phyloP scores from a whole-genome alignment of 2,888 invertebrate species.

The Archaeoteleia sp. region DNA sequence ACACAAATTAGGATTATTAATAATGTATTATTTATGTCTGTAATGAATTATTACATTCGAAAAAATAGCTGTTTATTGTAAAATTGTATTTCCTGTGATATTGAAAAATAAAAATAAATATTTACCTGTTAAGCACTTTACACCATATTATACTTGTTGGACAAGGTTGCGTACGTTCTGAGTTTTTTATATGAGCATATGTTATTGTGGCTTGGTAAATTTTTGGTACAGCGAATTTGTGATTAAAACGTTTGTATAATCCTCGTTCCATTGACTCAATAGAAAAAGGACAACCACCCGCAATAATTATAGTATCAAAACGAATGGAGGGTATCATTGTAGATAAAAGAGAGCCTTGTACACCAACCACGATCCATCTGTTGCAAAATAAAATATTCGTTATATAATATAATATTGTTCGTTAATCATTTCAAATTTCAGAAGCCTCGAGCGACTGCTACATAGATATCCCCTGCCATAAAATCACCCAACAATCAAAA shows the following conservation, averaged over 20 bases:
- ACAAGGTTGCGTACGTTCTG: constrained; percentile 76
- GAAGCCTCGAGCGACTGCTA: too few relatives aligned
- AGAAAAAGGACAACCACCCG: constrained; percentile 81
- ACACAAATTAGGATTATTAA: too few relatives aligned
- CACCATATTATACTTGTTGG: constrained; percentile 81
- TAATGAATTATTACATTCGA: constrained; percentile 5
- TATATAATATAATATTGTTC: constrained; percentile 7
- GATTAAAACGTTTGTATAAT: constrained; percentile 71
- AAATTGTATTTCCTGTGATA: neutral
- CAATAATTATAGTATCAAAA: constrained; percentile 83
- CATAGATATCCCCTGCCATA: too few relatives aligned
- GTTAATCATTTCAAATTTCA: too few relatives aligned
- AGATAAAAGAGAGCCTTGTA: constrained; percentile 88
- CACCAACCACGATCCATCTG: constrained; percentile 89
- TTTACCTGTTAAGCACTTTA: constrained; percentile 73
- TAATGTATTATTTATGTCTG: neutral
- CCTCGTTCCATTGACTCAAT: constrained; percentile 79
- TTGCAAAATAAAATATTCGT: constrained; percentile 1
- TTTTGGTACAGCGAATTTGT: constrained; percentile 52
- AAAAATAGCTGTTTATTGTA: constrained; percentile 4
- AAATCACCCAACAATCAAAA: too few relatives aligned
- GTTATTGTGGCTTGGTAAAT: constrained; percentile 68
- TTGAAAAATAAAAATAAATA: neutral
- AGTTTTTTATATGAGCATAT: constrained; percentile 75
- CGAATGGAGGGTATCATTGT: constrained; percentile 83